Percentiles rank a stretch among this genome's conserved stretches.
Evolutionary conservation across 2,113 vertebrate genomes (phyloP).

Genomic region (Columba janthina): DNA sequence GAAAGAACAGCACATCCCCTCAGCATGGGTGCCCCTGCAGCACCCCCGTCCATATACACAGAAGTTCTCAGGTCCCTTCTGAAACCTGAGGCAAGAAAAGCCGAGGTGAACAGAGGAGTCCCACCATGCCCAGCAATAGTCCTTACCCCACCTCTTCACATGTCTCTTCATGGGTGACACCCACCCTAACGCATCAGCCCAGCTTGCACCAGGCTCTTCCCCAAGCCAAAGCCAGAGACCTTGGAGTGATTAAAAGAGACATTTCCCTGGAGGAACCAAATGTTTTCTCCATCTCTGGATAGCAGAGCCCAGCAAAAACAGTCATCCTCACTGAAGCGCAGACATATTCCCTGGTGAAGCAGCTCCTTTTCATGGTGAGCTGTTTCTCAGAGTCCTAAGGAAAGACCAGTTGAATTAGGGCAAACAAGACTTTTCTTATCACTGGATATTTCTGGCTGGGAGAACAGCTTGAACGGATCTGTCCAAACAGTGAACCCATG

Average conservation of each 20-base stretch:
- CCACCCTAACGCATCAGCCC: not conserved
- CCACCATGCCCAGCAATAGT: not conserved
- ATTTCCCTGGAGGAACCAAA: not conserved
- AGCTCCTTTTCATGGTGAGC: not conserved
- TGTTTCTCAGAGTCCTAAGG: not conserved
- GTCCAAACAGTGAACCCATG: not conserved
- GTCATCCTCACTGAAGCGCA: not conserved
- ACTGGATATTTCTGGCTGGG: not conserved
- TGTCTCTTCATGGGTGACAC: not conserved
- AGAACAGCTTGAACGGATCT: not conserved
- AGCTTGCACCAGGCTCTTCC: not conserved
- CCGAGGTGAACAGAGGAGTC: not conserved
- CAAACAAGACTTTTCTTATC: not conserved
- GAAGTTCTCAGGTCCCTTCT: not conserved
- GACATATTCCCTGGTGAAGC: not conserved
- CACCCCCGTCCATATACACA: rapidly evolving
- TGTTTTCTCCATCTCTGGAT: not conserved
- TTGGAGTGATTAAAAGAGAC: not conserved
- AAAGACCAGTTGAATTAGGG: not conserved
- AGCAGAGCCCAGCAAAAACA: not conserved
- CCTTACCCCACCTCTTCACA: no score
- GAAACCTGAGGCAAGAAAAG: not conserved
- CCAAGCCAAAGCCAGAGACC: not conserved
- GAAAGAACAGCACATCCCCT: rapidly evolving
- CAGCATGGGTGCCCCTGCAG: rapidly evolving